Evolutionary conservation across 2,113 vertebrate species (phyloP).

Genomic region (Dryoscopus gambensis): DNA sequence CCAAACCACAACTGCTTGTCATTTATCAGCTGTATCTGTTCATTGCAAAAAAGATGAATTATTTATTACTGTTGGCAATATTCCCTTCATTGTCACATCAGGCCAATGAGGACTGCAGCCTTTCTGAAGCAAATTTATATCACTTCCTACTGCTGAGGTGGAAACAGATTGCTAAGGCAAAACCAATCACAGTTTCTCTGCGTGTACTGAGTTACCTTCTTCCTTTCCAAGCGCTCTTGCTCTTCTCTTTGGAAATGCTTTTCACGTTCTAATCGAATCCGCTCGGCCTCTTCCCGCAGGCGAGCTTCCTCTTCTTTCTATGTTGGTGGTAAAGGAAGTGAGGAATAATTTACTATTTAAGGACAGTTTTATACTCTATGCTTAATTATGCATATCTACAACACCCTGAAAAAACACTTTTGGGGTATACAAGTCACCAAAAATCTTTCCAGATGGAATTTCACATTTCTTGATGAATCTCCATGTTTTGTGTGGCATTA

Average conservation of each 20-base stretch:
- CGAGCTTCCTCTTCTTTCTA: slow-evolving; percentile 89
- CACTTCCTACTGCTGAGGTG: neutral
- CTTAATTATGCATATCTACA: neutral
- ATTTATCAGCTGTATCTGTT: neutral
- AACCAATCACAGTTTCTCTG: neutral
- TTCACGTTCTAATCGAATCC: slow-evolving; percentile 85
- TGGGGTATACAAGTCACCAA: neutral
- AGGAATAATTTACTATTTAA: neutral
- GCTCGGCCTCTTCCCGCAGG: slow-evolving; percentile 83
- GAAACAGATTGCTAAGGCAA: neutral
- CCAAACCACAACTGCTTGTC: neutral
- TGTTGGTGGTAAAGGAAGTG: neutral
- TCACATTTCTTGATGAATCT: neutral
- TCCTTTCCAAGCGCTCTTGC: slow-evolving; percentile 92
- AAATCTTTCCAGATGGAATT: neutral
- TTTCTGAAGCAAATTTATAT: neutral
- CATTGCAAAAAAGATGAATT: neutral
- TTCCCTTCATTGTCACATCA: neutral
- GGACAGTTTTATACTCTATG: neutral
- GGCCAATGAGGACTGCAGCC: neutral
- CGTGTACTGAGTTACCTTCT: slow-evolving; percentile 79
- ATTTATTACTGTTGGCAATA: neutral
- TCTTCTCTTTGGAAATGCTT: slow-evolving; percentile 94
- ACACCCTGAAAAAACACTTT: neutral
- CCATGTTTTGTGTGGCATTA: neutral